phyloP scores from a whole-genome alignment of 2,888 invertebrate species.

The Pimpla rufipes region DNA sequence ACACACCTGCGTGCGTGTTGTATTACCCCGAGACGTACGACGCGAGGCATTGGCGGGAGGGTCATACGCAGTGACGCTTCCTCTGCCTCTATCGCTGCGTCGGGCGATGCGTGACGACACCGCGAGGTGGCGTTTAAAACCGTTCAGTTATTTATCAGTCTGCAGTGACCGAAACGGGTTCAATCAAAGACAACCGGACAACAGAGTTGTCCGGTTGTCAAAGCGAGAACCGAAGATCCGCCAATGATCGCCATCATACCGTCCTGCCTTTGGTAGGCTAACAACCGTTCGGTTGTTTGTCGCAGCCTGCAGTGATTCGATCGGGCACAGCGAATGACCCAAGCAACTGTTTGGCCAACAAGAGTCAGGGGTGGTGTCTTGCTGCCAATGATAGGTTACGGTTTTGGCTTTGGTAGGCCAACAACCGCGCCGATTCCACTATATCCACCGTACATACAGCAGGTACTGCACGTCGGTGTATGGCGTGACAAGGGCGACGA shows the following conservation, averaged over 20 bases:
- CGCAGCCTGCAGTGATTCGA: conserved; percentile 40
- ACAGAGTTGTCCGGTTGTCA: too few species aligned
- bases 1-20: conserved; percentile 47
- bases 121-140: conserved; percentile 7
- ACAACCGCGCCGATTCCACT: not conserved
- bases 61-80: conserved; percentile 42
- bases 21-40: conserved; percentile 62
- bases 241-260: too few species aligned
- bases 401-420: not conserved
- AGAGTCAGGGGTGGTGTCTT: not conserved
- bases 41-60: conserved; percentile 42
- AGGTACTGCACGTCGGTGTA: not conserved
- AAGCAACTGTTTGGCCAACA: too few species aligned
- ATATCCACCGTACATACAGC: not conserved
- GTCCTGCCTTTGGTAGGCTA: too few species aligned
- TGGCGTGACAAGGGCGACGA: conserved; percentile 29
- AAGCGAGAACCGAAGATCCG: too few species aligned
- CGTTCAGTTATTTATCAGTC: conserved; percentile 13
- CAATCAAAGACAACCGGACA: too few species aligned
- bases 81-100: not conserved
- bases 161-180: not conserved
- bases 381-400: not conserved
- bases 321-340: not conserved
- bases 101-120: conserved; percentile 49
- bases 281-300: conserved; percentile 19